Conservation (phyloP, 2,888 invertebrate species). For the Ceriagrion tenellum region DNA sequence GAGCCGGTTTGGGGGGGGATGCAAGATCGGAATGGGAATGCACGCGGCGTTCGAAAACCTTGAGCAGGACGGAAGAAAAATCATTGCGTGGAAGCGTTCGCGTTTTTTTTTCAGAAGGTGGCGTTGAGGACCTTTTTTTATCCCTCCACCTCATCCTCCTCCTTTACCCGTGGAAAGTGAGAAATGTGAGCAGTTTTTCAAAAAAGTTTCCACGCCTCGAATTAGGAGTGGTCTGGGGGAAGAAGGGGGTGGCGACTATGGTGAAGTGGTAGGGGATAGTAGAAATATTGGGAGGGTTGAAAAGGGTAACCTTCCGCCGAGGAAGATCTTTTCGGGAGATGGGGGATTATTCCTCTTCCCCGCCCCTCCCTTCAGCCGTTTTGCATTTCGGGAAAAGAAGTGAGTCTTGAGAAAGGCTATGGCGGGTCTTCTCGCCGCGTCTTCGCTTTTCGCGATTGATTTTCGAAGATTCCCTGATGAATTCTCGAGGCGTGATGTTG, state of each 20-base stretch:
- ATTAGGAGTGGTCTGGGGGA: conserved; percentile 11
- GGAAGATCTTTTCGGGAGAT: not conserved
- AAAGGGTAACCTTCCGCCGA: not conserved
- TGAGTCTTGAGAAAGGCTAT: not conserved
- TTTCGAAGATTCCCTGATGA: not conserved
- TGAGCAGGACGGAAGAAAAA: conserved; percentile 8
- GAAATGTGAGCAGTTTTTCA: conserved; percentile 55
- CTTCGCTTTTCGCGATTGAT: not conserved
- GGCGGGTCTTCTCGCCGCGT: not conserved
- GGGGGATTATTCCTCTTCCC: no score
- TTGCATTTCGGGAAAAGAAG: not conserved
- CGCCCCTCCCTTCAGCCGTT: no score
- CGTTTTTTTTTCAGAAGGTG: conserved; percentile 34
- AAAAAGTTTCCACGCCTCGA: conserved; percentile 20
- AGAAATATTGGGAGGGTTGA: not conserved
- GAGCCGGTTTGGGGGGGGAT: not conserved
- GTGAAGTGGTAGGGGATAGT: not conserved
- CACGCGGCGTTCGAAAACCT: not conserved
- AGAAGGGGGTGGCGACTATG: not conserved
- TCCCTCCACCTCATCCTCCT: not conserved
- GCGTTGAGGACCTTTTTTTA: not conserved
- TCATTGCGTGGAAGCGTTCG: conserved; percentile 11
- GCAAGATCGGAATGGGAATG: not conserved
- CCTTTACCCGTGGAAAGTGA: not conserved
- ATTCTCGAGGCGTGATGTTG: not conserved